A percentile compares a stretch with the other conserved stretches of the same genome.
Conservation (phyloP, 1,140 invertebrate species). For the Geopemphigus sp. region DNA sequence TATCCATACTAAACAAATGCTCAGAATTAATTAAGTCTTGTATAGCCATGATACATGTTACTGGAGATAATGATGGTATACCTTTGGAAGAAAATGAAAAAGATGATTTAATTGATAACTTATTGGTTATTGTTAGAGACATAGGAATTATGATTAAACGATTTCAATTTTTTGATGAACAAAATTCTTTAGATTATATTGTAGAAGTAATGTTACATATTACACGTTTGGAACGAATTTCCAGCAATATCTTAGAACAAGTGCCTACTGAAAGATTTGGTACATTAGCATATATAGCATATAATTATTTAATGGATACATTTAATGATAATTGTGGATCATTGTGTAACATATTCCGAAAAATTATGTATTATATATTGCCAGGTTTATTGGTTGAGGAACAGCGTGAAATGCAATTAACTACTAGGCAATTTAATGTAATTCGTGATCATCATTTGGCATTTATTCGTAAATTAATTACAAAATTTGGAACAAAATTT, state of each 20-base stretch:
- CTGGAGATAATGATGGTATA: background rate
- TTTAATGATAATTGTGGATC: constrained; percentile 41
- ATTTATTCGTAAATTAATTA: constrained; percentile 33
- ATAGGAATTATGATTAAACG: constrained; percentile 38
- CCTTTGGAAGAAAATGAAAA: constrained; percentile 8
- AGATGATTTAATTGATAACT: constrained; percentile 9
- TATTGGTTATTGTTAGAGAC: constrained; percentile 24
- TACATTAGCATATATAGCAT: constrained; percentile 40
- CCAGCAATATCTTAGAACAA: constrained; percentile 26
- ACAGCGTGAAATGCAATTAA: constrained; percentile 44
- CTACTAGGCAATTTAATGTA: constrained; percentile 30
- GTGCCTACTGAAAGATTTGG: constrained; percentile 30
- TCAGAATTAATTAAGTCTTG: constrained; percentile 11
- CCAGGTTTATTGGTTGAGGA: constrained; percentile 24
- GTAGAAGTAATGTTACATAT: constrained; percentile 31
- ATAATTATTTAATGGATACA: constrained; percentile 8
- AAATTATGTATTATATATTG: constrained; percentile 17
- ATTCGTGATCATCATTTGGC: constrained; percentile 43
- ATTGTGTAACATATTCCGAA: background rate
- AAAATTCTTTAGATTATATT: constrained; percentile 17
- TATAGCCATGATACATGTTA: background rate
- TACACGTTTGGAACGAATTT: constrained; percentile 6
- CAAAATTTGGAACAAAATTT: constrained; percentile 22
- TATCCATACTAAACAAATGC: background rate
- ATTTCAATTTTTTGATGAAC: constrained; percentile 43